A percentile compares a stretch with the other conserved stretches of the same genome.
phyloP scores from a whole-genome alignment of 2,888 invertebrate genomes.

The Deroplatys truncata region DNA sequence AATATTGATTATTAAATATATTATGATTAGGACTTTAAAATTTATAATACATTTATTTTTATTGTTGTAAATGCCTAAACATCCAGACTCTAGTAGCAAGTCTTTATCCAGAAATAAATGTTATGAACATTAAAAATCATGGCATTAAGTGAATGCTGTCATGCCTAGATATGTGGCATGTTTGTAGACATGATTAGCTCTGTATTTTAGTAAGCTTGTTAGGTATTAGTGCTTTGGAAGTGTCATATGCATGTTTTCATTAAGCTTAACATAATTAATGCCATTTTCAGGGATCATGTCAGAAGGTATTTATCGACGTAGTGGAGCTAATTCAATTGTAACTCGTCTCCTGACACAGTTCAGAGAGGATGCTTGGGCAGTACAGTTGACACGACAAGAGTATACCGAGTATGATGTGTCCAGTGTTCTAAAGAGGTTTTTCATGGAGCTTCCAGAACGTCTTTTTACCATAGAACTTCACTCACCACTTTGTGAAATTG shows the following conservation, averaged over 20 bases:
- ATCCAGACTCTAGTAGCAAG: too few species aligned
- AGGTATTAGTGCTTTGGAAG: too few species aligned
- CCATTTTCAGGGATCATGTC: slow-evolving; percentile 64
- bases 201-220: too few species aligned
- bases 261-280: background rate
- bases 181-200: too few species aligned
- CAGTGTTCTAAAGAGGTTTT: slow-evolving; percentile 81
- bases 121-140: too few species aligned
- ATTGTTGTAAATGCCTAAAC: too few species aligned
- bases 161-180: too few species aligned
- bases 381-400: slow-evolving; percentile 70
- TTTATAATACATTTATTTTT: too few species aligned
- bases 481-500: slow-evolving; percentile 61
- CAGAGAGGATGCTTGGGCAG: slow-evolving; percentile 77
- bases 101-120: too few species aligned
- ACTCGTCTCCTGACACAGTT: slow-evolving; percentile 69
- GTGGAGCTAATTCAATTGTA: slow-evolving; percentile 72
- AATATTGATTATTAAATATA: too few species aligned
- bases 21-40: too few species aligned
- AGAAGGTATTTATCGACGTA: slow-evolving; percentile 84
- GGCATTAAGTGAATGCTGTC: too few species aligned
- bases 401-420: slow-evolving; percentile 86
- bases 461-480: slow-evolving; percentile 70
- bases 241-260: background rate
- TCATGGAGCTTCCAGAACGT: slow-evolving; percentile 83